phyloP scores from a whole-genome alignment of 2,797 vertebrate species.

The Onychomys leucogaster region DNA sequence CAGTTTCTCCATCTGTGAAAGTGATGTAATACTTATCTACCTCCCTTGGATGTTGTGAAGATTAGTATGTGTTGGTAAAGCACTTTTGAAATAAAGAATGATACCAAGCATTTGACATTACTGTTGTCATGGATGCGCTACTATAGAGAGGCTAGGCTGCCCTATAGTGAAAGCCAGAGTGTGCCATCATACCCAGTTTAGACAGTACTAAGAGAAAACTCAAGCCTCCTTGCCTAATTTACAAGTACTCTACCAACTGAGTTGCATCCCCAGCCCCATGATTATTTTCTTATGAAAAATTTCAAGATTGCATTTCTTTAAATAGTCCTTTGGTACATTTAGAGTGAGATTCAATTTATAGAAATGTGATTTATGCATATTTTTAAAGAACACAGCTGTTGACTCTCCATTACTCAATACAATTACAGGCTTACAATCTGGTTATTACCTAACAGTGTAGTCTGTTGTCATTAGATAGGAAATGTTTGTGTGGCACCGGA shows the following conservation, averaged over 20 bases:
- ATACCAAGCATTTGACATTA: constrained; percentile 73
- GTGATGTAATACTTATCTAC: constrained; percentile 82
- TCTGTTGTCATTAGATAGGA: constrained; percentile 34
- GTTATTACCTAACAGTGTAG: background rate
- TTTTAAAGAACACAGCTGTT: constrained; percentile 66
- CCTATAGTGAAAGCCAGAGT: too few species aligned
- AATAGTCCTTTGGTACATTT: constrained; percentile 56
- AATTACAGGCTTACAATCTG: constrained; percentile 14
- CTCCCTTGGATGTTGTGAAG: constrained; percentile 80
- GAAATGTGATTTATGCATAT: constrained; percentile 57
- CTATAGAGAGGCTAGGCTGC: background rate
- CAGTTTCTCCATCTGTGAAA: constrained; percentile 79
- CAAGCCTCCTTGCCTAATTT: background rate
- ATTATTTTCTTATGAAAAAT: constrained; percentile 60
- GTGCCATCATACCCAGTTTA: background rate
- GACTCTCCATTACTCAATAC: constrained; percentile 2
- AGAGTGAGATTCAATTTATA: constrained; percentile 57
- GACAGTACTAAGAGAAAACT: background rate
- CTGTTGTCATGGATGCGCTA: constrained; percentile 51
- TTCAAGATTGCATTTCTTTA: constrained; percentile 55
- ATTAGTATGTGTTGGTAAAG: constrained; percentile 76
- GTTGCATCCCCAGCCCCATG: background rate
- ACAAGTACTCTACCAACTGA: background rate
- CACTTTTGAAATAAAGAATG: constrained; percentile 82
- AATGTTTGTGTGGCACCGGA: background rate